phyloP scores from a whole-genome alignment of 2,797 vertebrate species.

The Pangasius larnaudii region DNA sequence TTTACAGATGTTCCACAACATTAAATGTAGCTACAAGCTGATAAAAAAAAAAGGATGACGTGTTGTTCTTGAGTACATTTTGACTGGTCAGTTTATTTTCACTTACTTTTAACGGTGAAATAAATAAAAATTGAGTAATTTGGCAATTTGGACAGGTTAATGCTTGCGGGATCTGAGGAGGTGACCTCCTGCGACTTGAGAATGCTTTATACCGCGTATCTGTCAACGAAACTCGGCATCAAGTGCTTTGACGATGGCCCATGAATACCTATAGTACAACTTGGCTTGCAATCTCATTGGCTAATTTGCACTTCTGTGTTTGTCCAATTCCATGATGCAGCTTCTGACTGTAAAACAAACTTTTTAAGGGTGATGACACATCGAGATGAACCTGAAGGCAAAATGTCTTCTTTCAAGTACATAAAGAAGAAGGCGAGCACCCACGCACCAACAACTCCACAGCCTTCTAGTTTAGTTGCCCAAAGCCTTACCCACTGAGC shows the following conservation, averaged over 20 bases:
- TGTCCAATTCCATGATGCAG: background rate
- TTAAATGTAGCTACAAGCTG: too few relatives aligned
- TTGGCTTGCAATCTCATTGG: background rate
- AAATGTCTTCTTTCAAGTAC: background rate
- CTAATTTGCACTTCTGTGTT: background rate
- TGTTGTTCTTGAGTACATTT: background rate
- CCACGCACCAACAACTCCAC: background rate
- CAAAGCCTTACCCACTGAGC: background rate
- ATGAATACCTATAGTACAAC: background rate
- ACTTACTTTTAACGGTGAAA: background rate
- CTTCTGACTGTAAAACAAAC: background rate
- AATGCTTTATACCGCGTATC: background rate
- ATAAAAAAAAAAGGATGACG: too few relatives aligned
- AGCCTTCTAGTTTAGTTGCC: too few relatives aligned
- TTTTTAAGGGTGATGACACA: background rate
- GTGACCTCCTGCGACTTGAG: background rate
- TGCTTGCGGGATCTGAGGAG: background rate
- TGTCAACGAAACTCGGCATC: background rate
- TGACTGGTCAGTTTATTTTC: background rate
- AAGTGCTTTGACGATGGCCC: background rate
- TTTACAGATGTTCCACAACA: too few relatives aligned
- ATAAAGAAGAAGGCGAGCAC: background rate
- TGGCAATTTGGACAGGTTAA: background rate
- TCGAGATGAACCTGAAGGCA: background rate
- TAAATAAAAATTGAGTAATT: background rate